A percentile compares a stretch with the other conserved stretches of the same genome.
Conservation (phyloP, 1,140 invertebrate species). For the Aricia agestis region DNA sequence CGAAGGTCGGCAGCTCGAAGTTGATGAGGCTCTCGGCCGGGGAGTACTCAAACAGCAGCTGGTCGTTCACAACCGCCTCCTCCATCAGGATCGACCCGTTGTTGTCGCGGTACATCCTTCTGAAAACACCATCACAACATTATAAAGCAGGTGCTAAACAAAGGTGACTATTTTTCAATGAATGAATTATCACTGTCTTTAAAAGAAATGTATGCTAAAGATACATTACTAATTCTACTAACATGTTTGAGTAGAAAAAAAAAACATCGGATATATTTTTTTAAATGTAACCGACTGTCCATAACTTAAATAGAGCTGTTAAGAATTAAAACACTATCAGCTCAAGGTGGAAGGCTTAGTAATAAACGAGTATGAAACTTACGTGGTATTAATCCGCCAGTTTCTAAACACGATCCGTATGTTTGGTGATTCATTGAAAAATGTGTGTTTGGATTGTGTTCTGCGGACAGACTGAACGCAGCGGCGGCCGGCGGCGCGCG, state of each 20-base stretch:
- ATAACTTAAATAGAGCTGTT: neutral
- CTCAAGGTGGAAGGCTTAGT: neutral
- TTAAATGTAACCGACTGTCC: too few species aligned
- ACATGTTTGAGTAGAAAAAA: too few species aligned
- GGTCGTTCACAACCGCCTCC: slow-evolving; percentile 53
- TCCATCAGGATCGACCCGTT: slow-evolving; percentile 38
- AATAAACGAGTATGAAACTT: slow-evolving; percentile 12
- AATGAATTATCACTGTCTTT: too few species aligned
- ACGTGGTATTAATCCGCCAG: slow-evolving; percentile 18
- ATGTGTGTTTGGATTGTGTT: slow-evolving; percentile 29
- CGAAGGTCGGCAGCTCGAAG: slow-evolving; percentile 54
- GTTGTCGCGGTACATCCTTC: slow-evolving; percentile 58
- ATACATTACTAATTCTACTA: too few species aligned
- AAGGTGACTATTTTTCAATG: neutral
- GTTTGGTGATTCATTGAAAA: slow-evolving; percentile 12
- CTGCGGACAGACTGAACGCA: slow-evolving; percentile 48
- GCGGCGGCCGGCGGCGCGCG: slow-evolving; percentile 34
- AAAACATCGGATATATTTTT: too few species aligned
- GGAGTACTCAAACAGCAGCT: slow-evolving; percentile 58
- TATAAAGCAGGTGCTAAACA: neutral
- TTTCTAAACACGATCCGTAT: slow-evolving; percentile 20
- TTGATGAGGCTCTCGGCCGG: slow-evolving; percentile 66
- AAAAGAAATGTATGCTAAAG: too few species aligned
- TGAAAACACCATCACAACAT: slow-evolving; percentile 37
- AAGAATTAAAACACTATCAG: neutral